Conservation (phyloP, 2,113 vertebrate genomes). For the Poecilia latipinna region DNA sequence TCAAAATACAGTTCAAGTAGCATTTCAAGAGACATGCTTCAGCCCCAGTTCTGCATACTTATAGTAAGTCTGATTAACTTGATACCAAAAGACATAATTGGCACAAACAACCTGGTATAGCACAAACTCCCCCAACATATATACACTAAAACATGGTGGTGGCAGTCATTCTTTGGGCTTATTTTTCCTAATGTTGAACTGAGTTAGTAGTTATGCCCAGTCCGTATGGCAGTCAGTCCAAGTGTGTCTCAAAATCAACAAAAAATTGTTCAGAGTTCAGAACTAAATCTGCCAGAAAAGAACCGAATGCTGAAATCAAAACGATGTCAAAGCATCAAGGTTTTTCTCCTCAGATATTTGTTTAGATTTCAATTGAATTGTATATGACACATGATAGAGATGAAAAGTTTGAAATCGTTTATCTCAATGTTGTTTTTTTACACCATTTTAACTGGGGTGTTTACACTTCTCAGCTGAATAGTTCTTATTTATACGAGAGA, state of each 20-base stretch:
- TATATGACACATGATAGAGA: no score
- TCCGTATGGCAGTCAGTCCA: no score
- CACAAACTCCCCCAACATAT: neutral
- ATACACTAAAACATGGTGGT: neutral
- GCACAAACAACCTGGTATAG: neutral
- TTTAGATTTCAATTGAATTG: neutral
- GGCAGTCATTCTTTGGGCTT: neutral
- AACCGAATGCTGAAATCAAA: neutral
- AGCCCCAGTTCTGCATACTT: no score
- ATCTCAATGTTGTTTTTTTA: no score
- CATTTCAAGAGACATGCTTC: no score
- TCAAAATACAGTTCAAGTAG: no score
- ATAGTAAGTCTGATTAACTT: no score
- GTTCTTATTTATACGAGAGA: neutral
- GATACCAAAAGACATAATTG: neutral
- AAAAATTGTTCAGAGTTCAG: no score
- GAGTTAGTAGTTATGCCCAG: neutral
- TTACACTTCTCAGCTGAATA: no score
- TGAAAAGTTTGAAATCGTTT: no score
- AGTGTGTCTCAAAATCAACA: no score
- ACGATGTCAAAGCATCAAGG: neutral
- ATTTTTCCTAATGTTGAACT: neutral
- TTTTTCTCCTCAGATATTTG: neutral
- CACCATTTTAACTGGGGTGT: no score
- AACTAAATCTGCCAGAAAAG: neutral